These are phyloP conservation scores for Enhydra lutris DNA, from an alignment of 2,113 vertebrate species.

Conservation along the genomic window DNA sequence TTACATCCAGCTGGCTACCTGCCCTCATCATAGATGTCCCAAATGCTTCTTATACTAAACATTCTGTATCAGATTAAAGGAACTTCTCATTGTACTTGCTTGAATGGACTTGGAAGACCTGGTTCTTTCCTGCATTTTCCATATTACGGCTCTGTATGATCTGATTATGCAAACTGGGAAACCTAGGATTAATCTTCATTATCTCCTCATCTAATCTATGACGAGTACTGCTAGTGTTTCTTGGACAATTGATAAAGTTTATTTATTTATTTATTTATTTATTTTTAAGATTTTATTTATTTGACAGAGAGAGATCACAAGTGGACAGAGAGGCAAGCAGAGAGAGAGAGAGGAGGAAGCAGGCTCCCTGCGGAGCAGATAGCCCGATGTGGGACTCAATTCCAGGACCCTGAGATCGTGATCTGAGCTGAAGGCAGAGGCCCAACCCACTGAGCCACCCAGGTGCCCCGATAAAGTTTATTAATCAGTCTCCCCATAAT, in stretches of 20 bases:
- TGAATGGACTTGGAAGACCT: not conserved
- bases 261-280: not conserved
- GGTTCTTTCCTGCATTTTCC: not conserved
- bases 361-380: no score
- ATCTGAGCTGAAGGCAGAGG: no score
- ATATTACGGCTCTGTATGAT: not conserved
- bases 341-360: no score
- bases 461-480: not conserved
- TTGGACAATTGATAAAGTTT: not conserved
- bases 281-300: no score
- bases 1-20: not conserved
- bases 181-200: not conserved
- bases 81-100: not conserved
- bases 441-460: no score
- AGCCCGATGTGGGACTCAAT: no score
- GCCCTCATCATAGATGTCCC: not conserved
- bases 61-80: not conserved
- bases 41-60: not conserved
- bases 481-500: not conserved
- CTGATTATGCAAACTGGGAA: not conserved
- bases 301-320: no score
- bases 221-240: not conserved
- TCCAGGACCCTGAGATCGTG: no score
- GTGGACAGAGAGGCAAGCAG: no score
- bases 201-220: not conserved